Evolutionary conservation across 2,888 invertebrate genomes (phyloP), one percentile per base, ranked within the genome.

Genomic region (Spilarctia lutea): DNA sequence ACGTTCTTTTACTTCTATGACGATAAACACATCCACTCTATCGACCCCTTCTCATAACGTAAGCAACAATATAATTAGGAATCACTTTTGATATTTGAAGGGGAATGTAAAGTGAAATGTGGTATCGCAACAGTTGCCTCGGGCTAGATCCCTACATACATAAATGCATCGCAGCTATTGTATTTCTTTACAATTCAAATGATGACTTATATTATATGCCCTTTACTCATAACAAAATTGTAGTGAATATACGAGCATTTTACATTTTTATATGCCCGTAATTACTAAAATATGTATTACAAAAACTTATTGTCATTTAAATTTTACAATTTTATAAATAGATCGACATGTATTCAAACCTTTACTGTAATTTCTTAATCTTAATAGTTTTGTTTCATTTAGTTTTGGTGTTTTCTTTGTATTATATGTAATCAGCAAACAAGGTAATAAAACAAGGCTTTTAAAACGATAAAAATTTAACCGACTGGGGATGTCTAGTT

Each of bases 41-140:
- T 72, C 74, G 69, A 81, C 77, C 84, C 84, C 82, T 76, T 78
- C 70, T 75, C 69, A 75, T 83, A 75, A 78, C 76, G 75, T 83
- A 82, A 82, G 81, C 84, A 81, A 79, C 78, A 82, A 73, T 73
- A 75, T 75, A 73, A 83, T 84, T 84, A 83, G 70, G 82, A 78
- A 82, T 75, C 78, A 80, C 80, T 83, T 84, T 82, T 81, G 82
- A 74, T 76, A 82, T 76, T 83, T 76, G 39, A 78, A 65, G 75
- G 77, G 84, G 81, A 75, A 75, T 77, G 78, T 80, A 77, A 76
- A 74, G 65, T 74, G 70, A 72, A 82, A 78, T 84, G 78, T 78
- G 80, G 77, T 77, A 79, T 72, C 65, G 77, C 67, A 71, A 78
- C 73, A 73, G 73, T 63, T 71, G 79, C 82, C 83, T 27, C 77